Conservation (phyloP, 2,888 invertebrate species). For the Sphaerophoria taeniata region DNA sequence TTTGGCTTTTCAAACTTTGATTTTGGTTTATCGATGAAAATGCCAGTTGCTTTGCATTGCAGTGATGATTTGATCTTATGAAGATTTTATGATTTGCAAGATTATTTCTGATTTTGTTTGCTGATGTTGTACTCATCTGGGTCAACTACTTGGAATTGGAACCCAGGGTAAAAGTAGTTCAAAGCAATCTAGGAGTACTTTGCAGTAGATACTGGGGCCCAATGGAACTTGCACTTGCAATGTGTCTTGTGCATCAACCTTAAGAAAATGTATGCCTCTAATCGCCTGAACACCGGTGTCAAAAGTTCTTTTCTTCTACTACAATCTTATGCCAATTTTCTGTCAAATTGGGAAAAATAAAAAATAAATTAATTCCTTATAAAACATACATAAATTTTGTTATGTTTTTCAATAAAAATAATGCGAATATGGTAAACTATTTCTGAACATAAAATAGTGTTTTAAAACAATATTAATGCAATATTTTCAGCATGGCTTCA, state of each 20-base stretch:
- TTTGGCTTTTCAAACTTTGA: too few relatives aligned
- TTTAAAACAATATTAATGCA: background rate
- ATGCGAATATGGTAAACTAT: slow-evolving; percentile 72
- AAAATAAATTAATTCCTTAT: slow-evolving; percentile 26
- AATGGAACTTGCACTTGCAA: too few relatives aligned
- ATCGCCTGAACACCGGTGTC: slow-evolving; percentile 13
- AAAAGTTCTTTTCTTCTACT: background rate
- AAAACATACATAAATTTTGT: slow-evolving; percentile 51
- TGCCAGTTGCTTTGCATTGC: too few relatives aligned
- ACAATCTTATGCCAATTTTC: background rate
- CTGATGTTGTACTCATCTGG: too few relatives aligned
- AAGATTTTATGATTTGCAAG: too few relatives aligned
- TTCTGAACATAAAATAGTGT: background rate
- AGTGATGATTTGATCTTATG: too few relatives aligned
- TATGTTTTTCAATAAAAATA: slow-evolving; percentile 66
- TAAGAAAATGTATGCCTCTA: background rate
- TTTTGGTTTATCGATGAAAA: too few relatives aligned
- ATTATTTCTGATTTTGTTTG: too few relatives aligned
- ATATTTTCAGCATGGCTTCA: slow-evolving; percentile 91
- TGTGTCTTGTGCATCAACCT: background rate
- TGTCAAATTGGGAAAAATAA: slow-evolving; percentile 46
- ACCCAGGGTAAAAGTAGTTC: too few relatives aligned
- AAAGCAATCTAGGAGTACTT: too few relatives aligned
- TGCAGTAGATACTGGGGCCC: too few relatives aligned
- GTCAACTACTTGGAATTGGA: too few relatives aligned